Conservation (phyloP, 2,888 invertebrate genomes). For the Osmoderma eremita region DNA sequence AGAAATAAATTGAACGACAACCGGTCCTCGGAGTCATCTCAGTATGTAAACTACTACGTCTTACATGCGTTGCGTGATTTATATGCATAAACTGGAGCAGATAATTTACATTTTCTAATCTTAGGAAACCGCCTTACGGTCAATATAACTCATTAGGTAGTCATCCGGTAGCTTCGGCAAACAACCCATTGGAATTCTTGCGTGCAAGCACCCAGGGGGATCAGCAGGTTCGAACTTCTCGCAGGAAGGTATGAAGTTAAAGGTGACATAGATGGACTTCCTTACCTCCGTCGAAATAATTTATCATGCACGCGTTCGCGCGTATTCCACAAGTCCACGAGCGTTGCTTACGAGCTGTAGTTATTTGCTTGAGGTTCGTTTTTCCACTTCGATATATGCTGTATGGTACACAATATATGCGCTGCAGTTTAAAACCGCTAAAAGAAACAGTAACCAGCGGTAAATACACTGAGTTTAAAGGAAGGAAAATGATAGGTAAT, state of each 20-base stretch:
- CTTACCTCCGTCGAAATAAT: slow-evolving; percentile 49
- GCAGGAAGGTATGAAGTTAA: slow-evolving; percentile 55
- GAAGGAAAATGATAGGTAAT: too few species aligned
- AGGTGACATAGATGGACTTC: slow-evolving; percentile 51
- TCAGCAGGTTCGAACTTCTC: slow-evolving; percentile 54
- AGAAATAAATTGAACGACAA: slow-evolving; percentile 22
- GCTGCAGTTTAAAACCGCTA: neutral
- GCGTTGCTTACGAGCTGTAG: slow-evolving; percentile 6
- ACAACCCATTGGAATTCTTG: slow-evolving; percentile 55
- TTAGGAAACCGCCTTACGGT: slow-evolving; percentile 52
- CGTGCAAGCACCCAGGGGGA: slow-evolving; percentile 56
- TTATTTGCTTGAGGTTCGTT: slow-evolving; percentile 11
- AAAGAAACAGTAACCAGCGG: neutral
- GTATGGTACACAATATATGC: neutral
- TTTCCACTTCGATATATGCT: slow-evolving; percentile 9
- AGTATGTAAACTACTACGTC: slow-evolving; percentile 20
- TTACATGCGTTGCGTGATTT: slow-evolving; percentile 39
- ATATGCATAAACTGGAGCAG: slow-evolving; percentile 40
- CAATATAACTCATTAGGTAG: slow-evolving; percentile 54
- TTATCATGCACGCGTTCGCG: slow-evolving; percentile 40
- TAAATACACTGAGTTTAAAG: too few species aligned
- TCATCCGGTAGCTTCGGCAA: slow-evolving; percentile 57
- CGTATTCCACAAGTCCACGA: slow-evolving; percentile 10
- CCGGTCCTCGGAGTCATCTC: slow-evolving; percentile 24
- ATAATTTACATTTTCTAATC: slow-evolving; percentile 55